A percentile compares a stretch with the other conserved stretches of the same genome.
Conservation (phyloP, 2,888 invertebrate genomes). For the Pristionchus arcanus region DNA sequence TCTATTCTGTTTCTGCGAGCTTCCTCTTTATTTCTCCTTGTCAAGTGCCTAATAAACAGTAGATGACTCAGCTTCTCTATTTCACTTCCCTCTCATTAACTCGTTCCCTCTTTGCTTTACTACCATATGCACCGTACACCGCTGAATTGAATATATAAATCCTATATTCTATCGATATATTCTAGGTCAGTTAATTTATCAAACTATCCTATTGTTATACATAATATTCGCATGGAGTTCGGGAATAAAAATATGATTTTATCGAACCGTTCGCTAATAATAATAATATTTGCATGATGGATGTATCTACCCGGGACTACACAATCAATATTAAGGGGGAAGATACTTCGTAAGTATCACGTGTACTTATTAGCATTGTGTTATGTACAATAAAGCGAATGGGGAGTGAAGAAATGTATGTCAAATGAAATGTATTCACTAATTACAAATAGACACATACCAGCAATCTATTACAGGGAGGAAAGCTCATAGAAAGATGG, state of each 20-base stretch:
- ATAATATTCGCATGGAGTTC: slow-evolving; percentile 48
- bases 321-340: neutral
- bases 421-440: slow-evolving; percentile 27
- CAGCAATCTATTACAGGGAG: slow-evolving; percentile 33
- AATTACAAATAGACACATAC: slow-evolving; percentile 31
- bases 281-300: slow-evolving; percentile 2
- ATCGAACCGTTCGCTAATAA: slow-evolving; percentile 22
- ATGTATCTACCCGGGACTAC: slow-evolving; percentile 32
- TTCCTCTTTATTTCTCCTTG: neutral
- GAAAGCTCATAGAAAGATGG: slow-evolving; percentile 43
- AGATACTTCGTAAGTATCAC: slow-evolving; percentile 31
- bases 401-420: neutral
- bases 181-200: slow-evolving; percentile 46
- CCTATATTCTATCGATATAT: neutral
- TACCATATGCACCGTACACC: slow-evolving; percentile 16
- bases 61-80: neutral
- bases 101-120: slow-evolving; percentile 45
- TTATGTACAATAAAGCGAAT: slow-evolving; percentile 44
- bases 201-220: slow-evolving; percentile 42
- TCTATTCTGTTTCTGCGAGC: slow-evolving; percentile 31
- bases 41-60: slow-evolving; percentile 39
- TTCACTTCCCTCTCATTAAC: slow-evolving; percentile 10
- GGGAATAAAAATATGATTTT: slow-evolving; percentile 43
- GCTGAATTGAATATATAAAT: slow-evolving; percentile 20
- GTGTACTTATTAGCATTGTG: neutral